Percentiles rank a stretch among this genome's conserved stretches.
Evolutionary conservation across 2,113 vertebrate species (phyloP).

Genomic region (Tinamus guttatus): DNA sequence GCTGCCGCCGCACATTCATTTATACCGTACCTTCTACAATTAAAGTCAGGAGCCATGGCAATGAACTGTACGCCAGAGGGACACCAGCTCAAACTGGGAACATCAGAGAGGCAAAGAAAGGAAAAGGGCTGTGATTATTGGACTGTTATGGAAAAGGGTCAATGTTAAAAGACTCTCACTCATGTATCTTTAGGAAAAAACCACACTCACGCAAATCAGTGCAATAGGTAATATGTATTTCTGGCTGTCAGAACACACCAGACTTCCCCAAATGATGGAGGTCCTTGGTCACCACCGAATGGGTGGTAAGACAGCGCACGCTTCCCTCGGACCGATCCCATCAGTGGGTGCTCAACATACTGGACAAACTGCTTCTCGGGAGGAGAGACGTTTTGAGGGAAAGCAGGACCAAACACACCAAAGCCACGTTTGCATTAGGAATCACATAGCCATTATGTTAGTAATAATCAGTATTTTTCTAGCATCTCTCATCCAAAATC

Average conservation of each 20-base stretch:
- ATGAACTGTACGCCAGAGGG: slow-evolving; percentile 82
- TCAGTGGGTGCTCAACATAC: accelerated
- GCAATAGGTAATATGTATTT: not conserved
- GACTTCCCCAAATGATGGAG: not conserved
- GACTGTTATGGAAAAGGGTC: slow-evolving; percentile 39
- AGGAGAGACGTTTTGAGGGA: not conserved
- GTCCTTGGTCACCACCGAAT: not conserved
- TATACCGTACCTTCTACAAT: slow-evolving; percentile 89
- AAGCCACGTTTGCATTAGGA: not conserved
- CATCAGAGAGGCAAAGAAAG: slow-evolving; percentile 74
- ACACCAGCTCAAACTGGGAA: slow-evolving; percentile 94
- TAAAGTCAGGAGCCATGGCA: slow-evolving; percentile 83
- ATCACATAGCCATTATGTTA: not conserved
- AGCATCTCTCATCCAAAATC: not conserved
- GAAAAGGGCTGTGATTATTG: slow-evolving; percentile 69
- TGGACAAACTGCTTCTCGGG: not conserved
- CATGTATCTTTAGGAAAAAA: not conserved
- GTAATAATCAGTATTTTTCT: slow-evolving; percentile 6
- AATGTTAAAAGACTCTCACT: slow-evolving; percentile 31
- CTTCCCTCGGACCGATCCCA: not conserved
- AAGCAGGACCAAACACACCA: not conserved
- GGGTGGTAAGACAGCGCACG: not conserved
- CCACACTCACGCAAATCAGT: not conserved
- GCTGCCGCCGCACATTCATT: slow-evolving; percentile 4
- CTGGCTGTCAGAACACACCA: not conserved